Conservation (phyloP, 2,797 vertebrate genomes). For the Tachyglossus aculeatus region DNA sequence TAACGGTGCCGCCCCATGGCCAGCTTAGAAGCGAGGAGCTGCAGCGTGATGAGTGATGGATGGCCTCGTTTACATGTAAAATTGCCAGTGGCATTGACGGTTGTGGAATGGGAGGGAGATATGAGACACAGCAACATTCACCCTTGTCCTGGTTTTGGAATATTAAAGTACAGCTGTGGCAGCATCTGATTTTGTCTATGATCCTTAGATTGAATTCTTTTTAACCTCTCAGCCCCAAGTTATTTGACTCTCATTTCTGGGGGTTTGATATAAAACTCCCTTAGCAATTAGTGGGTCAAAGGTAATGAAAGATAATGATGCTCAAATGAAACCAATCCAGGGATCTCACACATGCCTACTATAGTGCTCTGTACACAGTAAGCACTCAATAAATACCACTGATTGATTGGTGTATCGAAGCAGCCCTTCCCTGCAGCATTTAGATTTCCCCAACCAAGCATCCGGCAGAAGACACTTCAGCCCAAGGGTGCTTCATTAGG, state of each 20-base stretch:
- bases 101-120: slow-evolving; percentile 68
- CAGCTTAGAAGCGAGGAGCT: slow-evolving; percentile 72
- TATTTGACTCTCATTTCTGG: slow-evolving; percentile 34
- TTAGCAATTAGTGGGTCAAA: background rate
- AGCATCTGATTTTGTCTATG: slow-evolving; percentile 65
- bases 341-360: too few relatives aligned
- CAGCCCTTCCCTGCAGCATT: background rate
- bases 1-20: slow-evolving; percentile 77
- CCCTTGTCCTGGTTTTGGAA: slow-evolving; percentile 71
- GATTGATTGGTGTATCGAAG: too few relatives aligned
- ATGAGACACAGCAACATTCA: slow-evolving; percentile 70
- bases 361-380: too few relatives aligned
- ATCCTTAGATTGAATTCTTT: slow-evolving; percentile 48
- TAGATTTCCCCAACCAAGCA: background rate
- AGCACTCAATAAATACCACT: too few relatives aligned
- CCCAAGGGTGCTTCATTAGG: too few relatives aligned
- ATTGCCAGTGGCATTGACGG: slow-evolving; percentile 79
- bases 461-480: too few relatives aligned
- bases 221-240: slow-evolving; percentile 42
- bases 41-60: slow-evolving; percentile 77
- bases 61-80: slow-evolving; percentile 82
- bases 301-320: background rate
- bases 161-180: slow-evolving; percentile 71
- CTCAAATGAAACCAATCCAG: background rate
- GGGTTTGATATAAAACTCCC: slow-evolving; percentile 10